phyloP scores from a whole-genome alignment of 2,797 vertebrate genomes.

The Bradypodion ventrale region DNA sequence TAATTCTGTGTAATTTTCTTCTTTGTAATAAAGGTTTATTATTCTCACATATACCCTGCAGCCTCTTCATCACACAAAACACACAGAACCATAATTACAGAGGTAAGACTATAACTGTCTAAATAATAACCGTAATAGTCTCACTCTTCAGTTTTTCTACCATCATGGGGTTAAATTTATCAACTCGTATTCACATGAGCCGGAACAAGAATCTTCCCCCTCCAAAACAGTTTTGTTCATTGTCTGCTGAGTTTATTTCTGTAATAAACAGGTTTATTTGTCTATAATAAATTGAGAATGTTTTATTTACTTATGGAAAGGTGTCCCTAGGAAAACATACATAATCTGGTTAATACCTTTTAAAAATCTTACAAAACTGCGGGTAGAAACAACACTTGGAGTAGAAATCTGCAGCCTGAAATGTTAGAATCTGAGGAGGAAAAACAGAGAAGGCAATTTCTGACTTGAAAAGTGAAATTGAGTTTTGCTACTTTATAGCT shows the following conservation, averaged over 20 bases:
- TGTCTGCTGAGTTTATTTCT: neutral
- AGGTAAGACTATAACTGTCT: neutral
- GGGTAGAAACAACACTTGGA: neutral
- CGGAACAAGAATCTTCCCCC: neutral
- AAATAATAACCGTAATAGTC: neutral
- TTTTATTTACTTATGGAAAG: neutral
- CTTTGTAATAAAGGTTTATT: neutral
- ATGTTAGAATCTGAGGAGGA: neutral
- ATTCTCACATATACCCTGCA: neutral
- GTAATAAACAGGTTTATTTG: neutral
- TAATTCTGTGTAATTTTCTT: neutral
- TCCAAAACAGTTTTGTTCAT: neutral
- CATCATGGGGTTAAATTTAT: neutral
- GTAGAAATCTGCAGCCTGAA: neutral
- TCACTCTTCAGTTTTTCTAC: neutral
- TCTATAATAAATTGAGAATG: neutral
- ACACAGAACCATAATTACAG: neutral
- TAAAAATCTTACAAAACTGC: no score
- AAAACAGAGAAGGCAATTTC: neutral
- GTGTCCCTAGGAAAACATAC: neutral
- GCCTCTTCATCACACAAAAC: neutral
- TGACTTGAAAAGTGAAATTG: neutral
- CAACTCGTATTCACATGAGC: neutral
- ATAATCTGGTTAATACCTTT: neutral
- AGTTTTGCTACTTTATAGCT: neutral